A percentile compares a stretch with the other conserved stretches of the same genome.
Evolutionary conservation across 2,888 invertebrate genomes (phyloP).

Genomic region (Stenodera caucasica): DNA sequence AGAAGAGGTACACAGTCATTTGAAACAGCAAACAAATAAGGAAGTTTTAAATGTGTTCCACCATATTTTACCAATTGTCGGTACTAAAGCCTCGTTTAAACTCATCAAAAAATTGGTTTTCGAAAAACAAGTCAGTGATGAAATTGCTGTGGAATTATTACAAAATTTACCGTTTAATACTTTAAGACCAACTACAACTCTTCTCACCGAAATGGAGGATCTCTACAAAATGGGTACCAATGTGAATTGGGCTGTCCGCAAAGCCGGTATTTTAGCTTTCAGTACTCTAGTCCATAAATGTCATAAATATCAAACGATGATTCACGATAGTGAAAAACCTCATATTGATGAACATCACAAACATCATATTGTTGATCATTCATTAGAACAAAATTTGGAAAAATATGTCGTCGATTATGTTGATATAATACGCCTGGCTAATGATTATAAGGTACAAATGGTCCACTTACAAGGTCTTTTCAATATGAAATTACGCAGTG

Average conservation of each 20-base stretch:
- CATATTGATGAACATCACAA: constrained; percentile 11
- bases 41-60: constrained; percentile 47
- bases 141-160: constrained; percentile 49
- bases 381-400: constrained; percentile 29
- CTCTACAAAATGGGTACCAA: constrained; percentile 42
- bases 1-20: constrained; percentile 40
- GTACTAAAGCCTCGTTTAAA: constrained; percentile 53
- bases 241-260: constrained; percentile 41
- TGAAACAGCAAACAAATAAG: constrained; percentile 21
- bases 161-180: constrained; percentile 54
- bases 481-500: constrained; percentile 54
- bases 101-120: constrained; percentile 53
- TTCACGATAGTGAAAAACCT: not conserved
- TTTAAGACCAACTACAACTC: constrained; percentile 50
- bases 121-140: constrained; percentile 44
- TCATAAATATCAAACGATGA: constrained; percentile 27
- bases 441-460: constrained; percentile 50
- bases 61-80: constrained; percentile 56
- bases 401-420: constrained; percentile 40
- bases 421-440: constrained; percentile 37
- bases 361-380: constrained; percentile 7
- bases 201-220: constrained; percentile 50
- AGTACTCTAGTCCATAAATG: constrained; percentile 54
- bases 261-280: constrained; percentile 55
- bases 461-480: constrained; percentile 55